phyloP scores from a whole-genome alignment of 2,888 invertebrate genomes.

The Drosophila multiciliata region DNA sequence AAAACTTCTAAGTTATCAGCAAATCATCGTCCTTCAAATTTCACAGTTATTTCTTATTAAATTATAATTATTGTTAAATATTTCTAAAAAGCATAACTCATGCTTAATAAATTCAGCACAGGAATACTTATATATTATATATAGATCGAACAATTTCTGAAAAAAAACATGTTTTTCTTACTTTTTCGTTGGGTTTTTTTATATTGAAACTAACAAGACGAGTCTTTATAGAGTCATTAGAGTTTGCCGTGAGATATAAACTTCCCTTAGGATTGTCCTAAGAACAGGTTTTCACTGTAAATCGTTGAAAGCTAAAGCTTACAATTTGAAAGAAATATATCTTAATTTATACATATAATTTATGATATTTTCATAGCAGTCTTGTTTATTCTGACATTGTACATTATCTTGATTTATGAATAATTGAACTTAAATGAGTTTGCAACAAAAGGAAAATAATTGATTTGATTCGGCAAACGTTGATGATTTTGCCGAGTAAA shows the following conservation, averaged over 20 bases:
- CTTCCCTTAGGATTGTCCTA: too few relatives aligned
- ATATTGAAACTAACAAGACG: too few relatives aligned
- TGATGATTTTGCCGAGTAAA: background rate
- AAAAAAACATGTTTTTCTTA: too few relatives aligned
- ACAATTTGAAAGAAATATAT: background rate
- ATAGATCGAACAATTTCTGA: too few relatives aligned
- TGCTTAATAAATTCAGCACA: background rate
- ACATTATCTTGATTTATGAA: background rate
- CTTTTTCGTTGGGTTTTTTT: too few relatives aligned
- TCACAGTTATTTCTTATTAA: background rate
- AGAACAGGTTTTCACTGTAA: too few relatives aligned
- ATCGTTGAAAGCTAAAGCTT: background rate
- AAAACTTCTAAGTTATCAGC: background rate
- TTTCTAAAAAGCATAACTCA: background rate
- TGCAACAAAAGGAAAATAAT: background rate
- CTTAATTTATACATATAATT: background rate
- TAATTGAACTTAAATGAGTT: background rate
- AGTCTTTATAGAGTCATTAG: too few relatives aligned
- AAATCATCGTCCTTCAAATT: background rate
- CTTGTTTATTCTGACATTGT: background rate
- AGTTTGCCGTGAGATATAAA: too few relatives aligned
- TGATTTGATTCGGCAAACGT: background rate
- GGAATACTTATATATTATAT: too few relatives aligned
- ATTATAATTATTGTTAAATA: too few relatives aligned
- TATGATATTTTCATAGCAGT: background rate